Percentiles rank a stretch among this genome's conserved stretches.
Evolutionary conservation across 1,140 invertebrate species (phyloP).

Genomic region (Temnothorax longispinosus): DNA sequence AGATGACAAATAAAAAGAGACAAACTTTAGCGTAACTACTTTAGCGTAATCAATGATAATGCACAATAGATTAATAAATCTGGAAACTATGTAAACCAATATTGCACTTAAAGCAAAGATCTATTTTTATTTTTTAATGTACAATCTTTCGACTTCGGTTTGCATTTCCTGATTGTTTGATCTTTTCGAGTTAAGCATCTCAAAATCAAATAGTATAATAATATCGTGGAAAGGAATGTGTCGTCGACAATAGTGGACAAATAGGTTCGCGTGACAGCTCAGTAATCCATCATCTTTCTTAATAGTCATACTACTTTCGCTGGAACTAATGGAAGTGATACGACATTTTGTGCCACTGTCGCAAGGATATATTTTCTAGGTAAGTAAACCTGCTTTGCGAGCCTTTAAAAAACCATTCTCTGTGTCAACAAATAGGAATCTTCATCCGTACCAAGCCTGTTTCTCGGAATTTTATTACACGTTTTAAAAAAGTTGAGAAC

Average conservation of each 20-base stretch:
- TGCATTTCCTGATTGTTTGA: background rate
- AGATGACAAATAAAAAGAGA: background rate
- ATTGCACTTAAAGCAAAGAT: background rate
- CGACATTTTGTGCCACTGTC: background rate
- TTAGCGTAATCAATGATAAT: background rate
- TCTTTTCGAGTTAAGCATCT: background rate
- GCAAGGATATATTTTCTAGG: conserved; percentile 12
- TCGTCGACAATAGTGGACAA: background rate
- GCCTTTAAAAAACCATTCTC: background rate
- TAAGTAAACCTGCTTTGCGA: background rate
- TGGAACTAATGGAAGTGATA: background rate
- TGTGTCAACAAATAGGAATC: background rate
- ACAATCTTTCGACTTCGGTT: background rate
- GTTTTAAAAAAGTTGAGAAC: conserved; percentile 52
- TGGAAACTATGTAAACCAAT: background rate
- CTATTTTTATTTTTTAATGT: background rate
- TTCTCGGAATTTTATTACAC: background rate
- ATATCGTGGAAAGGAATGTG: conserved; percentile 15
- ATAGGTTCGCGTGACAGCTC: background rate
- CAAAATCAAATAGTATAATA: background rate
- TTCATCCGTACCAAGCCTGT: background rate
- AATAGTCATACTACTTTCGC: background rate
- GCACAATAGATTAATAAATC: background rate
- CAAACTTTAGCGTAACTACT: background rate
- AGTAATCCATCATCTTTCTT: conserved; percentile 22